Evolutionary conservation across 2,888 invertebrate genomes (phyloP).

Genomic region (Lepidochitona cinerea): DNA sequence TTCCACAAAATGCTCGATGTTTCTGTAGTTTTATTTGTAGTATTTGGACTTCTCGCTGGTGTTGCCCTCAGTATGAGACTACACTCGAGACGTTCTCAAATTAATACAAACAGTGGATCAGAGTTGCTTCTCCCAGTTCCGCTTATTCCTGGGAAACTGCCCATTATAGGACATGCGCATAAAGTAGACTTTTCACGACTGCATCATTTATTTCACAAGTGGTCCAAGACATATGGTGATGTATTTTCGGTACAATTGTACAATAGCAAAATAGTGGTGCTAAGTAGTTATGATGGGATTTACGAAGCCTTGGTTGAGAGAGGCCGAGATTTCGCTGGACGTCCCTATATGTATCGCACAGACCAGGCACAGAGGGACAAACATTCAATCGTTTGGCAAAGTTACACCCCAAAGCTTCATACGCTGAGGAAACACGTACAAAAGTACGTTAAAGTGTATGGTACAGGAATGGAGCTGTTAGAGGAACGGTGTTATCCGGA

Average conservation of each 20-base stretch:
- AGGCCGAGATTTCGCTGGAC: conserved; percentile 52
- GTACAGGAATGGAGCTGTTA: conserved; percentile 38
- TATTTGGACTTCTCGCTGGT: too few species aligned
- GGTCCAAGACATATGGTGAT: conserved; percentile 47
- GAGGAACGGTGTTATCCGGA: conserved; percentile 45
- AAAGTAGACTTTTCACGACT: conserved; percentile 40
- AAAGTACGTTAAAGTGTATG: conserved; percentile 47
- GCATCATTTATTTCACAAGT: conserved; percentile 45
- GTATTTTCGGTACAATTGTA: conserved; percentile 49
- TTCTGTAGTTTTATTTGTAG: too few species aligned
- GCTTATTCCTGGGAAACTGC: conserved; percentile 36
- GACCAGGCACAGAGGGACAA: conserved; percentile 35
- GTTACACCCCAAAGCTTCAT: conserved; percentile 49
- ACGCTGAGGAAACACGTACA: conserved; percentile 47
- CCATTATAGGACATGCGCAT: conserved; percentile 43
- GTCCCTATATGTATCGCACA: conserved; percentile 54
- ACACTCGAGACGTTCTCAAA: too few species aligned
- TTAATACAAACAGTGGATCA: too few species aligned
- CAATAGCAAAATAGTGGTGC: conserved; percentile 53
- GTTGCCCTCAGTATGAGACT: too few species aligned
- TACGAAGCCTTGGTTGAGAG: conserved; percentile 51
- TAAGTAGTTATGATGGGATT: conserved; percentile 50
- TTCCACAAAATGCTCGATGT: too few species aligned
- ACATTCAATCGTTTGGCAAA: conserved; percentile 59
- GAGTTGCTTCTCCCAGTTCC: too few species aligned